Evolutionary conservation across 2,888 invertebrate genomes (phyloP).

Genomic region (Dynastes grantii): DNA sequence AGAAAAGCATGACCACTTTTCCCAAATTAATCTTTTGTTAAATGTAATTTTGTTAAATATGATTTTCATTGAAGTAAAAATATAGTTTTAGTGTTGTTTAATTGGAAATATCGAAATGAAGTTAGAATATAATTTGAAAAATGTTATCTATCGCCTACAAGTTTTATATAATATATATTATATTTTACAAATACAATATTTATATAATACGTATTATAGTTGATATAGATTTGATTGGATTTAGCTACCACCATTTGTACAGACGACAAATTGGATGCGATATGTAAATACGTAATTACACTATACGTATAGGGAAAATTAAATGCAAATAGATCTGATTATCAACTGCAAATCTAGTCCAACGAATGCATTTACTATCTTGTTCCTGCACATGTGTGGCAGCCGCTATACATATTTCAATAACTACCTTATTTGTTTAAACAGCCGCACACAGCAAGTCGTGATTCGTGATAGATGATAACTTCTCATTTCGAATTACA

Average conservation of each 20-base stretch:
- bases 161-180: too few relatives aligned
- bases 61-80: too few relatives aligned
- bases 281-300: conserved; percentile 36
- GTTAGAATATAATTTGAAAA: background rate
- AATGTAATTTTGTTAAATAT: too few relatives aligned
- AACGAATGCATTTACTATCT: conserved; percentile 4
- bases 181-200: background rate
- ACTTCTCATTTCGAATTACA: too few relatives aligned
- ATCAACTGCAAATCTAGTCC: conserved; percentile 4
- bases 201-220: conserved; percentile 1
- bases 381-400: background rate
- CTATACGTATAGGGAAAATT: conserved; percentile 31
- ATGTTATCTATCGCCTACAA: background rate
- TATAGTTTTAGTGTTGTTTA: background rate
- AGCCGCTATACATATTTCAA: background rate
- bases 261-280: conserved; percentile 24
- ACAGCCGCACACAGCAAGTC: background rate
- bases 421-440: conserved; percentile 18
- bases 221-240: conserved; percentile 13
- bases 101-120: background rate
- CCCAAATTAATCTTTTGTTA: too few relatives aligned
- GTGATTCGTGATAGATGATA: background rate
- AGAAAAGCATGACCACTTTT: too few relatives aligned
- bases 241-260: background rate
- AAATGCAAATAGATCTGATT: conserved; percentile 37